A percentile compares a stretch with the other conserved stretches of the same genome.
These are phyloP conservation scores for Xenopus petersii DNA, from an alignment of 2,797 vertebrate species.

Conservation along the genomic window DNA sequence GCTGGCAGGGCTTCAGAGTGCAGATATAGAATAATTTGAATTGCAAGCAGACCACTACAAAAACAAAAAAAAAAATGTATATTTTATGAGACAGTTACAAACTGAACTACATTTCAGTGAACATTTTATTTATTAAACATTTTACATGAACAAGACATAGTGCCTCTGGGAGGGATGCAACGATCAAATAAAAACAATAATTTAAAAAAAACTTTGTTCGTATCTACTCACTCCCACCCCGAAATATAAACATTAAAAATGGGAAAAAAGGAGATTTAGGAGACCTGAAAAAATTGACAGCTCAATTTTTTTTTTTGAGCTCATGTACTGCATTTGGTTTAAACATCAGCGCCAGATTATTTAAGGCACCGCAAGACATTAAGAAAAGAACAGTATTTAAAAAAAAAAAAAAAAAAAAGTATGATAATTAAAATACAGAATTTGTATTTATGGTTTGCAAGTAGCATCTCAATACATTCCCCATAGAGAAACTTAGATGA, in stretches of 20 bases:
- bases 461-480: conserved; percentile 22
- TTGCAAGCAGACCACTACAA: too few species aligned
- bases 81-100: too few species aligned
- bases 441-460: not conserved
- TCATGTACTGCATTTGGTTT: conserved; percentile 34
- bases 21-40: too few species aligned
- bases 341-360: conserved; percentile 11
- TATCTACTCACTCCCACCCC: conserved; percentile 6
- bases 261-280: conserved; percentile 4
- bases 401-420: not conserved
- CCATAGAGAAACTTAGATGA: not conserved
- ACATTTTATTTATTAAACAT: conserved; percentile 49
- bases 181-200: conserved; percentile 37
- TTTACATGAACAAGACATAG: conserved; percentile 32
- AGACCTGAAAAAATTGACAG: conserved; percentile 25
- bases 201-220: conserved; percentile 40
- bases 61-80: not conserved
- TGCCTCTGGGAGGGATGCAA: conserved; percentile 4
- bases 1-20: too few species aligned
- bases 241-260: conserved; percentile 9
- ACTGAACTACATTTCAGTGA: not conserved
- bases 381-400: not conserved
- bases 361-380: conserved; percentile 34
- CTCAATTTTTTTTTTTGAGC: not conserved
- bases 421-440: not conserved